These are phyloP conservation scores for Rhodophaea formosa DNA, from an alignment of 2,888 invertebrate species.

Conservation along the genomic window DNA sequence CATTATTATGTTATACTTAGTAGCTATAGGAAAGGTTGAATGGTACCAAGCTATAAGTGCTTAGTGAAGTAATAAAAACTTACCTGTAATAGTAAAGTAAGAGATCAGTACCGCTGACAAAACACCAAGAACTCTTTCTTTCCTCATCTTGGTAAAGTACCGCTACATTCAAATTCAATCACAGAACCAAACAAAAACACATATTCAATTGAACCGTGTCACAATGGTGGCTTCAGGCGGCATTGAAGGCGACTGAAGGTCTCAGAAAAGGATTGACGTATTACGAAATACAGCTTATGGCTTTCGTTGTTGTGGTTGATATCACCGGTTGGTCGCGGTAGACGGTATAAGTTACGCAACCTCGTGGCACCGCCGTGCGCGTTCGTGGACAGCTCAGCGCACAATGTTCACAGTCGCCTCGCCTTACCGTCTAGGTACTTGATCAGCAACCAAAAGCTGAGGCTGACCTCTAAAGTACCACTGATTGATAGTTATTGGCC, in stretches of 20 bases:
- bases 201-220: slow-evolving; percentile 50
- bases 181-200: slow-evolving; percentile 51
- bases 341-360: slow-evolving; percentile 47
- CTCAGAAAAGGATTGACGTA: slow-evolving; percentile 57
- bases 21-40: too few relatives aligned
- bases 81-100: slow-evolving; percentile 56
- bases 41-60: too few relatives aligned
- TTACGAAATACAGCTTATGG: slow-evolving; percentile 54
- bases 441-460: slow-evolving; percentile 31
- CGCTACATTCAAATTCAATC: slow-evolving; percentile 46
- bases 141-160: slow-evolving; percentile 50
- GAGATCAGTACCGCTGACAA: slow-evolving; percentile 48
- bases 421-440: slow-evolving; percentile 28
- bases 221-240: slow-evolving; percentile 54
- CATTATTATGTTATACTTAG: too few relatives aligned
- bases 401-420: slow-evolving; percentile 53
- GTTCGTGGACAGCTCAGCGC: slow-evolving; percentile 59
- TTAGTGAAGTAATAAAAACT: slow-evolving; percentile 22
- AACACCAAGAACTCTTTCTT: slow-evolving; percentile 44
- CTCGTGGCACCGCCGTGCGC: slow-evolving; percentile 57
- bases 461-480: slow-evolving; percentile 29
- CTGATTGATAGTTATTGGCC: neutral
- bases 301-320: slow-evolving; percentile 42
- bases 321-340: slow-evolving; percentile 33
- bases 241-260: slow-evolving; percentile 61